Evolutionary conservation across 2,797 vertebrate genomes (phyloP), one percentile per base, ranked within the genome.

Genomic region (Labeo calbasu): DNA sequence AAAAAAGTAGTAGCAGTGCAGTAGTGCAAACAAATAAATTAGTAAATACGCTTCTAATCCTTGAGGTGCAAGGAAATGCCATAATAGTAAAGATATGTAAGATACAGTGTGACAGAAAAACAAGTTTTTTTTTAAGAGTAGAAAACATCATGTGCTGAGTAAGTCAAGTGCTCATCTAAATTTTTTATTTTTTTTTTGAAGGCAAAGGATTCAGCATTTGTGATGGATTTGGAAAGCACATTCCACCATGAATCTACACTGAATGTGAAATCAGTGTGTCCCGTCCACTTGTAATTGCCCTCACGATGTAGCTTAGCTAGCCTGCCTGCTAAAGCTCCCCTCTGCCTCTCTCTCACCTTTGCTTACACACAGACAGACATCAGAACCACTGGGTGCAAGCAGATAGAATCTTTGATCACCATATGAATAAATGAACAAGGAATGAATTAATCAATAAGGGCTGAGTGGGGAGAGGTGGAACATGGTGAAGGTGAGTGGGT

Each of bases 401-500:
- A 57, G 32, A 84, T 77, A 79, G 84, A 88, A 76, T 84, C 77
- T 87, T 84, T 70, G 48, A 87, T 82, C 82, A 82, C 55, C 78
- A 12, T 84, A 86, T 82, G 66, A 86, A 87, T 89, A 80, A 87
- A 87, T 84, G 65, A 87, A 71, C 55, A 79, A 79, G 46, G 32
- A 77, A 87, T 88, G 50, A 86, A 87, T 88, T 84, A 84, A 86
- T 82, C 75, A 86, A 71, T 84, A 84, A 48, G 50, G 76, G 10
- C 61, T 79, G 82, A 86, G 83, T 25, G 40, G 78, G 68, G 23
- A 83, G 72, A 70, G 63, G 76, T 55, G 50, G 79, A 84, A 87
- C 81, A 82, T 43, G 77, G 6, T 70, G 65, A 73, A 84, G 75
- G 83, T 85, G 77, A 90, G 83, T 69, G 65, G 71, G 57, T 71